Evolutionary conservation across 2,113 vertebrate species (phyloP).

Genomic region (Donacobius atricapilla): DNA sequence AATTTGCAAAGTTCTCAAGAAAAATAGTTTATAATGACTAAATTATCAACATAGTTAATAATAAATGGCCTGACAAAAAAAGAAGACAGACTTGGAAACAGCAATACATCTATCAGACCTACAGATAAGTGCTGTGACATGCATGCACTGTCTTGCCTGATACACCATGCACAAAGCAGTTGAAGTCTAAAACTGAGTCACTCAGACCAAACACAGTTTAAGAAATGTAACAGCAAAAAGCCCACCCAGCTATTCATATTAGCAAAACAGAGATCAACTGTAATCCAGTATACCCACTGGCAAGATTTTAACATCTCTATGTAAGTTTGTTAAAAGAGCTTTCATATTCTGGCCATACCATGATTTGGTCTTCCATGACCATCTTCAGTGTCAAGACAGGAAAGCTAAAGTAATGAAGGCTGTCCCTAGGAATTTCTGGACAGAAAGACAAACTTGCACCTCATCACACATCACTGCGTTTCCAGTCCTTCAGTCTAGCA

Average conservation of each 20-base stretch:
- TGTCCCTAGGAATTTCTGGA: neutral
- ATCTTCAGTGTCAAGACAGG: neutral
- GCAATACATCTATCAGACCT: neutral
- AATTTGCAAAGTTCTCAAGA: neutral
- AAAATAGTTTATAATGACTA: neutral
- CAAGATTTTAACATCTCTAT: neutral
- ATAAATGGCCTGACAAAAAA: neutral
- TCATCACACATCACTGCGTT: neutral
- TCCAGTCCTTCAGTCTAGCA: neutral
- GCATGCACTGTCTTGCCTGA: neutral
- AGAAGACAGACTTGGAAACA: neutral
- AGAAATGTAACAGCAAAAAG: neutral
- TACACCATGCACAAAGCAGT: neutral
- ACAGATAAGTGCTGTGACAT: neutral
- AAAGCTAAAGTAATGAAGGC: neutral
- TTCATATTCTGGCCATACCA: neutral
- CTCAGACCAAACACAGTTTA: neutral
- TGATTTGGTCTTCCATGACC: neutral
- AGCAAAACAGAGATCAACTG: neutral
- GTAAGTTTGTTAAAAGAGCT: neutral
- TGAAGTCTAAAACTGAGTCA: neutral
- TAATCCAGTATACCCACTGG: neutral
- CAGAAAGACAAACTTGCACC: neutral
- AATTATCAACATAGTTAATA: neutral
- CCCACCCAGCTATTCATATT: neutral